Evolutionary conservation across 1,140 invertebrate species (phyloP).

Genomic region (Phymastichus coffea): DNA sequence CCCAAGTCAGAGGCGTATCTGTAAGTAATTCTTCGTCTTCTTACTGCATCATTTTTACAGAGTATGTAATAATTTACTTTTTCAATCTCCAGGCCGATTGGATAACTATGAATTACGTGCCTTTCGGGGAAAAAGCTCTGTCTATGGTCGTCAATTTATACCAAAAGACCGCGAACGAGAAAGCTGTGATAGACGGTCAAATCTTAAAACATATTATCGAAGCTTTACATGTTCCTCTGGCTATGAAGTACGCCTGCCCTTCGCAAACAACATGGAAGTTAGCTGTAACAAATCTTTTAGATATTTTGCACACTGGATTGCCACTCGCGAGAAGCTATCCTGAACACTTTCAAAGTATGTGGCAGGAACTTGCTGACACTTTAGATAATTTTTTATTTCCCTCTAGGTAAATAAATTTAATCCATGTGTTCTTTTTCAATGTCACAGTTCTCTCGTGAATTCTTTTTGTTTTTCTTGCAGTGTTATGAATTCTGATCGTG

Average conservation of each 20-base stretch:
- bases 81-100: conserved; percentile 64
- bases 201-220: conserved; percentile 78
- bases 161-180: conserved; percentile 74
- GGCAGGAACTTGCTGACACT: conserved; percentile 81
- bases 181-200: conserved; percentile 72
- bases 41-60: conserved; percentile 5
- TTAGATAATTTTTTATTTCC: conserved; percentile 92
- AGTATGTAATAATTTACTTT: conserved; percentile 17
- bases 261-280: conserved; percentile 85
- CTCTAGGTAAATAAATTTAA: conserved; percentile 59
- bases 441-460: too few species aligned
- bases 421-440: neutral
- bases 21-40: conserved; percentile 45
- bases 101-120: conserved; percentile 84
- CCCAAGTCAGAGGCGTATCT: conserved; percentile 52
- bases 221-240: conserved; percentile 72
- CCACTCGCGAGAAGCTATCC: conserved; percentile 81
- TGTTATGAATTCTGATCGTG: conserved; percentile 62
- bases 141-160: conserved; percentile 82
- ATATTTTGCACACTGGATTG: conserved; percentile 79
- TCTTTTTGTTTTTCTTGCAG: conserved; percentile 29
- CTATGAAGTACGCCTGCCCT: conserved; percentile 81
- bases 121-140: conserved; percentile 84
- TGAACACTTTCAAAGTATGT: conserved; percentile 71
- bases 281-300: conserved; percentile 76